Percentiles rank a stretch among this genome's conserved stretches.
Conservation (phyloP, 2,888 invertebrate genomes). For the Athalia cordata region DNA sequence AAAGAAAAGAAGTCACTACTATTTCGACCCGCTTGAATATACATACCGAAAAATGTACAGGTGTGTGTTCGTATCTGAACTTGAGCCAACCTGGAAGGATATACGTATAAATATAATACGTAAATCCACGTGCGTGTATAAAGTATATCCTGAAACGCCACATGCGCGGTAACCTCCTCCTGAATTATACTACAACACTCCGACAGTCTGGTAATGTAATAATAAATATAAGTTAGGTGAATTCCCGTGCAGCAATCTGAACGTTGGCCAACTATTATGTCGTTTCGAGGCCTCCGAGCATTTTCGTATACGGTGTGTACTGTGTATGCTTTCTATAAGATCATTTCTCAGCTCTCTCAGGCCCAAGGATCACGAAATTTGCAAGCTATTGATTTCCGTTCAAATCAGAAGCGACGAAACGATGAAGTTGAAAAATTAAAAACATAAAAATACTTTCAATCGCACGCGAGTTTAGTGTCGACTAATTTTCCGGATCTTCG, state of each 20-base stretch:
- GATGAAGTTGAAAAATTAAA: no score
- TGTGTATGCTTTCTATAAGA: neutral
- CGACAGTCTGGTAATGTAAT: constrained; percentile 63
- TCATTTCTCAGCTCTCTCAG: neutral
- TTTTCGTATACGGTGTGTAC: constrained; percentile 28
- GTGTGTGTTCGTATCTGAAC: constrained; percentile 2
- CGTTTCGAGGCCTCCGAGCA: constrained; percentile 43
- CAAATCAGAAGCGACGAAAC: no score
- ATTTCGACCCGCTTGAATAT: constrained; percentile 13
- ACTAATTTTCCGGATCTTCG: no score
- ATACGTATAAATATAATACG: neutral
- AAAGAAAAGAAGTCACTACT: constrained; percentile 14
- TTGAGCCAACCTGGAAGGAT: neutral
- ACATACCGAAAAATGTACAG: constrained; percentile 1
- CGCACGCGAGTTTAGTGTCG: no score
- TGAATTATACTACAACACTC: constrained; percentile 40
- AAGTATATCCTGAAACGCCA: neutral
- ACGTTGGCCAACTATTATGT: constrained; percentile 46
- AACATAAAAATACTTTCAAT: no score
- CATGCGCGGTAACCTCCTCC: constrained; percentile 18
- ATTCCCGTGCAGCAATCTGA: constrained; percentile 43
- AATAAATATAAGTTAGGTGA: constrained; percentile 68
- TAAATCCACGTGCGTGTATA: neutral
- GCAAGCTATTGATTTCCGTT: no score
- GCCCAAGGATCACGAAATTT: no score